Conservation (phyloP, 2,797 vertebrate genomes). For the Orientallactaga sibirica region DNA sequence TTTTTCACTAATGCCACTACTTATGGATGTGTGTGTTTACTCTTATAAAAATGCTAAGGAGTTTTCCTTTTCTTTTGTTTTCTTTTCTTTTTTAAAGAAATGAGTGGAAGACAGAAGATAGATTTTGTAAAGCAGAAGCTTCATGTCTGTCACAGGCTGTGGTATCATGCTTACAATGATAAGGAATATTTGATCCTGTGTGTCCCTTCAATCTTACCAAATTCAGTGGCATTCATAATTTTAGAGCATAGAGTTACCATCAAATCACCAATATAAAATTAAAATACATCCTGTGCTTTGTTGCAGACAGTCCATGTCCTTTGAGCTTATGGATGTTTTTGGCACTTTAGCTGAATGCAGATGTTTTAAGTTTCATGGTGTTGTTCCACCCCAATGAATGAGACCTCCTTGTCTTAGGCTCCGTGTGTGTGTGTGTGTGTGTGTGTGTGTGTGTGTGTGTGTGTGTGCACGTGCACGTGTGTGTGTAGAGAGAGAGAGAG, state of each 20-base stretch:
- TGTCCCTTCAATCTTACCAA: not conserved
- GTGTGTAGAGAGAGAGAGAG: too few species aligned
- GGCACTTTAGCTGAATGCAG: not conserved
- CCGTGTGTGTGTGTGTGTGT: not conserved
- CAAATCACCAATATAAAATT: not conserved
- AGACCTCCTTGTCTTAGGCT: not conserved
- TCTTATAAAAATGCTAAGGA: not conserved
- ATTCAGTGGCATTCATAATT: not conserved
- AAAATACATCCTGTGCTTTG: not conserved
- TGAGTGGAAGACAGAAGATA: not conserved
- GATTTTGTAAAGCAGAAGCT: not conserved
- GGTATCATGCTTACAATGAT: not conserved
- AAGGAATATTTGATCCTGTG: not conserved
- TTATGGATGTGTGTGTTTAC: not conserved
- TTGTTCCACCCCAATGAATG: not conserved
- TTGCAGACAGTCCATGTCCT: not conserved
- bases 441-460: too few species aligned
- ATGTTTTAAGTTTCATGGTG: not conserved
- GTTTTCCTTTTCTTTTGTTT: not conserved
- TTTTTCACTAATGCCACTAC: not conserved
- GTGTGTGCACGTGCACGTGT: too few species aligned
- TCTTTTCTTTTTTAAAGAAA: too few species aligned
- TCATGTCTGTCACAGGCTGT: not conserved
- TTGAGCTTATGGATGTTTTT: not conserved
- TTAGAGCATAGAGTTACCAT: not conserved